Conservation (phyloP, 2,888 invertebrate genomes). For the Stenichneumon culpator region DNA sequence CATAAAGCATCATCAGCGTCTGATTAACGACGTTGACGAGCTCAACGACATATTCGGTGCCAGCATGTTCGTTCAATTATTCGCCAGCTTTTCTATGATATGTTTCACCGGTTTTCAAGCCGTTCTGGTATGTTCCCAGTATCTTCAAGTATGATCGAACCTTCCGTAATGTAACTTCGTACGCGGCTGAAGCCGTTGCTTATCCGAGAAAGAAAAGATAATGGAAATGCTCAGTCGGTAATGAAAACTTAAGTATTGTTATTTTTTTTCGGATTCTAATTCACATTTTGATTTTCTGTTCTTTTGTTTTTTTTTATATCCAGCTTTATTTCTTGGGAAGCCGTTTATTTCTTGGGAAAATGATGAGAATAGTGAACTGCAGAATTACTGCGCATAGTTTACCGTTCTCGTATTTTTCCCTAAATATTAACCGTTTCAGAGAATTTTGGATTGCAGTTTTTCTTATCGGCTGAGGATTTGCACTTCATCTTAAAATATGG, state of each 20-base stretch:
- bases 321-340: no score
- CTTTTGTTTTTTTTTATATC: no score
- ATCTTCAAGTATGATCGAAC: neutral
- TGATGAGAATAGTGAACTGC: no score
- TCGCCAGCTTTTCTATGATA: conserved; percentile 80
- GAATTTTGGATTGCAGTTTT: no score
- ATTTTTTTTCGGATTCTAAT: no score
- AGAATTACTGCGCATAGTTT: no score
- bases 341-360: no score
- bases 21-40: conserved; percentile 72
- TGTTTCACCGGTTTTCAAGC: conserved; percentile 81
- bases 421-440: no score
- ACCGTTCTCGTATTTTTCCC: no score
- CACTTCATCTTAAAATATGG: neutral
- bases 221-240: neutral
- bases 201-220: neutral
- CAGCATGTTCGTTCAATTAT: conserved; percentile 77
- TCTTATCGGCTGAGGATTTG: no score
- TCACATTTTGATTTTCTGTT: no score
- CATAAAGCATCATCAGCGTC: conserved; percentile 75
- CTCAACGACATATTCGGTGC: conserved; percentile 75
- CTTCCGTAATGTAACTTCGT: neutral
- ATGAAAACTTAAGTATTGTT: no score
- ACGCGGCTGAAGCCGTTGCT: neutral
- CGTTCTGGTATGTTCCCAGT: conserved; percentile 69